Conservation (phyloP, 2,113 vertebrate species). For the Rhinolophus sinicus region DNA sequence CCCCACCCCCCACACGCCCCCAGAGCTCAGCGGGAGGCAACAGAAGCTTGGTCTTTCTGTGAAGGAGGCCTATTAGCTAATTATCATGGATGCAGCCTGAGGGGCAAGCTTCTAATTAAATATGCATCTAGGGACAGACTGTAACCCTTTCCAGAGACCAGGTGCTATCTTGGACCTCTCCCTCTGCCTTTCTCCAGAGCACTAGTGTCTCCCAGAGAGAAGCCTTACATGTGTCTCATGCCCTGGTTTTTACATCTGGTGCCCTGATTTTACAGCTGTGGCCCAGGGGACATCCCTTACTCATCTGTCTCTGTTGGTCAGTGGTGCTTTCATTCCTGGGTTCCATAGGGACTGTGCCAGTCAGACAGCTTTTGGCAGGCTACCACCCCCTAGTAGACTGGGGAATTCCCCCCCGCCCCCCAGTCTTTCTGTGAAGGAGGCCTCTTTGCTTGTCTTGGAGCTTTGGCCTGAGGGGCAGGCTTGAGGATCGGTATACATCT, state of each 20-base stretch:
- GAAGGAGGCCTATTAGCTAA: neutral
- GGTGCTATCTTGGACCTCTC: neutral
- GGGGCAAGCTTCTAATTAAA: neutral
- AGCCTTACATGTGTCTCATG: neutral
- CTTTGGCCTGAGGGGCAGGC: neutral
- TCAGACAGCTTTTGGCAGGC: neutral
- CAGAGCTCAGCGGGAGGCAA: neutral
- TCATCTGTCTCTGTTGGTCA: neutral
- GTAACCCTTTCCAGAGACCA: neutral
- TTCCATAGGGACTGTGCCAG: neutral
- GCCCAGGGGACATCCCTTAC: neutral
- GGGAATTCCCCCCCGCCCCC: neutral
- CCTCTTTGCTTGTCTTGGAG: neutral
- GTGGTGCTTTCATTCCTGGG: neutral
- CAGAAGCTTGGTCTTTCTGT: neutral
- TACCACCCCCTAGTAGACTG: neutral
- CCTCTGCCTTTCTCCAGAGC: neutral
- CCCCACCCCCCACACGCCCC: neutral
- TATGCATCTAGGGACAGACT: neutral
- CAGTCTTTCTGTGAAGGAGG: neutral
- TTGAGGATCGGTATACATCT: neutral
- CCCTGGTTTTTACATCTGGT: neutral
- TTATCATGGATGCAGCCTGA: neutral
- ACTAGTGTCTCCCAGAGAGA: too few relatives aligned
- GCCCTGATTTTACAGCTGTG: neutral